phyloP scores from a whole-genome alignment of 2,113 vertebrate species.

The Bubo blakistoni region DNA sequence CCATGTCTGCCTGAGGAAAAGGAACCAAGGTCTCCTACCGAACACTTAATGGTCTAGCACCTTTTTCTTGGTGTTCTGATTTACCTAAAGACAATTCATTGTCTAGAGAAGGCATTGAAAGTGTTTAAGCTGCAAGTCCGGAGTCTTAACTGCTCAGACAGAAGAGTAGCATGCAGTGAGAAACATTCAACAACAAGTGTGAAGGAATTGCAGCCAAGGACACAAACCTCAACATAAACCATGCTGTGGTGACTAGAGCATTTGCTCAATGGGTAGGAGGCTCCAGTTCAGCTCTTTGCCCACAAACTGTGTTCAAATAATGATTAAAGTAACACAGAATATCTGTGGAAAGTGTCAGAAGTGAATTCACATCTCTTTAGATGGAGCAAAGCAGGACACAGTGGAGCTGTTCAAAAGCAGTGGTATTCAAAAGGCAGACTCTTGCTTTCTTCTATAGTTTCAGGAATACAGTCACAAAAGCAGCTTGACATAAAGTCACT shows the following conservation, averaged over 20 bases:
- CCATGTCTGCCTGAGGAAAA: not conserved
- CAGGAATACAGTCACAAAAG: not conserved
- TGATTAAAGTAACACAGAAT: not conserved
- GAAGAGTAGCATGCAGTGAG: not conserved
- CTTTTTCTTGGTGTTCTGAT: not conserved
- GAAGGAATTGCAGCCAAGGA: not conserved
- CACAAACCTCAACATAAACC: not conserved
- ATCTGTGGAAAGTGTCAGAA: not conserved
- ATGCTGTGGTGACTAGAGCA: not conserved
- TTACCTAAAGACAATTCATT: not conserved
- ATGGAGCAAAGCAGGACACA: not conserved
- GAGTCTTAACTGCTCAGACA: not conserved
- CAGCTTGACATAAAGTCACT: not conserved
- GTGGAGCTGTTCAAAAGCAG: not conserved
- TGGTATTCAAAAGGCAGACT: not conserved
- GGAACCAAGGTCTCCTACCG: not conserved
- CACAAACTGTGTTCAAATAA: not conserved
- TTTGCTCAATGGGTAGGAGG: not conserved
- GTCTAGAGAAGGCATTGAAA: not conserved
- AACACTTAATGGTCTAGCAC: rapidly evolving
- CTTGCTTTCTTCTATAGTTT: not conserved
- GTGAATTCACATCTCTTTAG: not conserved
- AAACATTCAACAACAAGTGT: not conserved
- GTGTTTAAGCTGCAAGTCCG: not conserved
- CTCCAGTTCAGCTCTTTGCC: not conserved